Evolutionary conservation across 2,797 vertebrate species (phyloP).

Genomic region (Hoplostethus mediterraneus): DNA sequence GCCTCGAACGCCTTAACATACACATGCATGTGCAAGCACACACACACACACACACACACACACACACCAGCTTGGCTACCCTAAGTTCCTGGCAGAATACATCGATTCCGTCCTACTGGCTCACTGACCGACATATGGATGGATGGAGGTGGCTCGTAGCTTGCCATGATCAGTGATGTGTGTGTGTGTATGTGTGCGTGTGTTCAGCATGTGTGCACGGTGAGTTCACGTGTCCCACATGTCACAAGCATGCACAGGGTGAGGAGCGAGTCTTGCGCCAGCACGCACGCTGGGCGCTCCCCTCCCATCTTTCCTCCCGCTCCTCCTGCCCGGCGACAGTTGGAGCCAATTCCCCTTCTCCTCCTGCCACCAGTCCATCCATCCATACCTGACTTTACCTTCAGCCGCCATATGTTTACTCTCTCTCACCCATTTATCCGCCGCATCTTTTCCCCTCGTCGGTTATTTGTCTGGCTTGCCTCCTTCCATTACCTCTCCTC

Average conservation of each 20-base stretch:
- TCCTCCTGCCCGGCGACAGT: slow-evolving; percentile 60
- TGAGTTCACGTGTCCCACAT: slow-evolving; percentile 65
- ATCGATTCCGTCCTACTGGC: slow-evolving; percentile 58
- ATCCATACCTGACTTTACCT: slow-evolving; percentile 21
- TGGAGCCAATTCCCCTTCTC: slow-evolving; percentile 36
- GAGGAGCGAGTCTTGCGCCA: slow-evolving; percentile 62
- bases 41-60: slow-evolving; percentile 10
- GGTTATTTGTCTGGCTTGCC: slow-evolving; percentile 22
- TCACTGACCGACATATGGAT: slow-evolving; percentile 77
- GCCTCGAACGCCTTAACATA: slow-evolving; percentile 8
- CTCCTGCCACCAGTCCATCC: slow-evolving; percentile 31
- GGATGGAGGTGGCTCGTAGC: slow-evolving; percentile 51
- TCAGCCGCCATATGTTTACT: slow-evolving; percentile 31
- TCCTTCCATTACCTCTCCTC: slow-evolving; percentile 8
- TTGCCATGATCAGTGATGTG: slow-evolving; percentile 46
- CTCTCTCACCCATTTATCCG: slow-evolving; percentile 6
- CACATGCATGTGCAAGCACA: slow-evolving; percentile 28
- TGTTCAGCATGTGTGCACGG: slow-evolving; percentile 53
- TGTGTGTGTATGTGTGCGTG: slow-evolving; percentile 52
- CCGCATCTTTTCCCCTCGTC: background rate
- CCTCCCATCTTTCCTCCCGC: slow-evolving; percentile 22
- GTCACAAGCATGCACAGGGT: slow-evolving; percentile 68
- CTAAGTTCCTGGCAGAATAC: slow-evolving; percentile 62
- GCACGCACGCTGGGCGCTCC: slow-evolving; percentile 58
- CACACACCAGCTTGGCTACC: slow-evolving; percentile 55